Percentiles rank a stretch among this genome's conserved stretches.
phyloP scores from a whole-genome alignment of 2,113 vertebrate genomes.

The Equus quagga region DNA sequence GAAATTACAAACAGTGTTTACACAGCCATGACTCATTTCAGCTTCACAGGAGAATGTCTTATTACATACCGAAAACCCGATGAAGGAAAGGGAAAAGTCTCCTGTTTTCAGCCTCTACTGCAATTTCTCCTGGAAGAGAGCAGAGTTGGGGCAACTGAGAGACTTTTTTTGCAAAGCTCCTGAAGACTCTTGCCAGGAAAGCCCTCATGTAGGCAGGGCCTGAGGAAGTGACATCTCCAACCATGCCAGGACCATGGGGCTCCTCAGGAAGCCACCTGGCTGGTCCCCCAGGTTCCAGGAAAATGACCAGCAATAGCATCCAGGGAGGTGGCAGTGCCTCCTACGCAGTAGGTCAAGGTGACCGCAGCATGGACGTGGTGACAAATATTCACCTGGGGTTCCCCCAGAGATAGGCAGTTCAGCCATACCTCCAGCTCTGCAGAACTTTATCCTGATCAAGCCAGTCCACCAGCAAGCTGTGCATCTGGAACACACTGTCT shows the following conservation, averaged over 20 bases:
- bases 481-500: background rate
- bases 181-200: background rate
- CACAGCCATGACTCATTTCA: background rate
- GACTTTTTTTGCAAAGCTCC: background rate
- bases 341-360: background rate
- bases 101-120: background rate
- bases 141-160: background rate
- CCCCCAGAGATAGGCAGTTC: background rate
- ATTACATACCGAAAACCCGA: background rate
- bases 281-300: background rate
- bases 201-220: accelerated
- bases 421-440: background rate
- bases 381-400: background rate
- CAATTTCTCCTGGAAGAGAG: background rate
- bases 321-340: background rate
- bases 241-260: background rate
- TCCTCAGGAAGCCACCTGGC: background rate
- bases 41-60: background rate
- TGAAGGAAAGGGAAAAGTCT: background rate
- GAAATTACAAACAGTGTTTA: background rate
- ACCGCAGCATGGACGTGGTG: background rate
- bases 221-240: too few relatives aligned
- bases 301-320: background rate
- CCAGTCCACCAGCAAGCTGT: background rate
- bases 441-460: background rate